Conservation (phyloP, 2,113 vertebrate species). For the Chaetura pelagica region DNA sequence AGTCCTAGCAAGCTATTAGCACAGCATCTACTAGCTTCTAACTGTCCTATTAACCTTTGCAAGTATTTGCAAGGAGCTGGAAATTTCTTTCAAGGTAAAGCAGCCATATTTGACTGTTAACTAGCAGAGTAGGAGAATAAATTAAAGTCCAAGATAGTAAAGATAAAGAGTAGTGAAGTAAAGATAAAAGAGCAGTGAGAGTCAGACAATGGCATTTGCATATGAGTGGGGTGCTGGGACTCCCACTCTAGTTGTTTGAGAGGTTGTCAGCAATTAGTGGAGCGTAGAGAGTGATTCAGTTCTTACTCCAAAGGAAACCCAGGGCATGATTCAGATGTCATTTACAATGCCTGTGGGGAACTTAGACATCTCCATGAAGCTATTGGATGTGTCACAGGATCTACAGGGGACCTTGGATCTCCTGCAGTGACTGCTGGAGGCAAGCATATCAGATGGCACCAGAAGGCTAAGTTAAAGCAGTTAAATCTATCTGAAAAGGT, state of each 20-base stretch:
- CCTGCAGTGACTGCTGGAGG: background rate
- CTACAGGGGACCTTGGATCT: background rate
- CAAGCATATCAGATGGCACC: background rate
- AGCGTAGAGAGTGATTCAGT: background rate
- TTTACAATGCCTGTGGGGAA: background rate
- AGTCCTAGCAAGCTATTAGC: background rate
- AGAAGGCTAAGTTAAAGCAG: background rate
- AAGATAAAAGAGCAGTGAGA: background rate
- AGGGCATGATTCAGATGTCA: background rate
- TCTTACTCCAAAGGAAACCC: background rate
- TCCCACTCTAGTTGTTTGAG: background rate
- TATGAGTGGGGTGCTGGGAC: background rate
- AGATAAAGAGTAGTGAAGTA: too few relatives aligned
- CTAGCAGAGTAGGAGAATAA: background rate
- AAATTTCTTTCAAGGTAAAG: background rate
- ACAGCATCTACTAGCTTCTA: background rate
- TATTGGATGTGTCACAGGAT: background rate
- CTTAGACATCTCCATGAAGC: background rate
- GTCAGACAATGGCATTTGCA: background rate
- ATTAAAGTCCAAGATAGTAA: background rate
- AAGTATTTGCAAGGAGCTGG: background rate
- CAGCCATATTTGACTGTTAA: background rate
- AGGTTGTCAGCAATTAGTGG: background rate
- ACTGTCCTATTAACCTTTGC: background rate
- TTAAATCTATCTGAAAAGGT: background rate